Percentiles rank a stretch among this genome's conserved stretches.
phyloP scores from a whole-genome alignment of 2,888 invertebrate genomes.

The Digitonthophagus gazella region DNA sequence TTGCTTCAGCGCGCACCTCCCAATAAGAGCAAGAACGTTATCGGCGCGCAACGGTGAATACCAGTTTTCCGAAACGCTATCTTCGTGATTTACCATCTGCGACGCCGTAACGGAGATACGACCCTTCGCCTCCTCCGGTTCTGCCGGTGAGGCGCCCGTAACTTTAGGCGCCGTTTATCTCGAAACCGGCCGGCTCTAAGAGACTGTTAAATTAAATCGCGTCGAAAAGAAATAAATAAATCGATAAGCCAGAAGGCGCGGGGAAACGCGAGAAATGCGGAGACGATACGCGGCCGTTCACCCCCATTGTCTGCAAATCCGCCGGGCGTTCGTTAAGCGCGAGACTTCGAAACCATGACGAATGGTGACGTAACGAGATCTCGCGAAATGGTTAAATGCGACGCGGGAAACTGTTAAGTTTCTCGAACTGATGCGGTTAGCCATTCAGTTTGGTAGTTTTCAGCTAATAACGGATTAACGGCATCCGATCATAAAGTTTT shows the following conservation, averaged over 20 bases:
- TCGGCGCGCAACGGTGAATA: neutral
- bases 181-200: neutral
- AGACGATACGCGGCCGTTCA: neutral
- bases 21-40: neutral
- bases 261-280: neutral
- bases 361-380: too few relatives aligned
- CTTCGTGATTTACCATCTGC: neutral
- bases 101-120: neutral
- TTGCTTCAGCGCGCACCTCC: neutral
- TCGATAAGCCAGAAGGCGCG: neutral
- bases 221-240: neutral
- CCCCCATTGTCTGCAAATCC: neutral
- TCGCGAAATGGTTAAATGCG: too few relatives aligned
- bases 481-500: too few relatives aligned
- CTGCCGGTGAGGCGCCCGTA: neutral
- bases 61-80: neutral
- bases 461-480: too few relatives aligned
- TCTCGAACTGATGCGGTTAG: too few relatives aligned
- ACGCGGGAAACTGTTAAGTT: too few relatives aligned
- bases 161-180: neutral
- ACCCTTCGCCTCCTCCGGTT: neutral
- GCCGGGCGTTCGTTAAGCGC: too few relatives aligned
- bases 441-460: too few relatives aligned
- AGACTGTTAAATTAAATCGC: neutral
- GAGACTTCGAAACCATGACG: too few relatives aligned